Evolutionary conservation across 1,140 invertebrate genomes (phyloP).

Genomic region (Myzus persicae): DNA sequence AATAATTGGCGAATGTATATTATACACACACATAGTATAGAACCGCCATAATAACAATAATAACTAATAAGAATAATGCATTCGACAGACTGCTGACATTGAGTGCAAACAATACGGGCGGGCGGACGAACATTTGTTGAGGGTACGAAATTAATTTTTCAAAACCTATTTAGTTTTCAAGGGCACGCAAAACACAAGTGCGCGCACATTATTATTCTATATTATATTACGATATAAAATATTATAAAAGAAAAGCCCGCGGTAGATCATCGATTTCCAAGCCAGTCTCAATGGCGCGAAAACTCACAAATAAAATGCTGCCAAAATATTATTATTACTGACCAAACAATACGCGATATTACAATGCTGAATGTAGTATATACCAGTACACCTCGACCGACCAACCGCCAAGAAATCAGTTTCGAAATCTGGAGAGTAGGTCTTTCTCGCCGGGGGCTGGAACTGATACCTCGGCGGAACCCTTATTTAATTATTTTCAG

Average conservation of each 20-base stretch:
- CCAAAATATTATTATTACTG: background rate
- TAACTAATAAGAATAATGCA: background rate
- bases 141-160: background rate
- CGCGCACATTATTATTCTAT: background rate
- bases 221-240: background rate
- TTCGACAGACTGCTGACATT: background rate
- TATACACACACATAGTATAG: background rate
- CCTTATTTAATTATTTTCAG: background rate
- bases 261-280: background rate
- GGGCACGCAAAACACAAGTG: background rate
- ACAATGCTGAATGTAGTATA: background rate
- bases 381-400: background rate
- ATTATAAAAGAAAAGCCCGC: slow-evolving; percentile 5
- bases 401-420: background rate
- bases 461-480: background rate
- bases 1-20: background rate
- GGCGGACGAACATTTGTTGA: background rate
- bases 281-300: background rate
- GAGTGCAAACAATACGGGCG: background rate
- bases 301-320: background rate
- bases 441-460: background rate
- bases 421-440: background rate
- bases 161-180: background rate
- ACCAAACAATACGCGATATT: background rate
- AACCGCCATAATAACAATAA: background rate